Base-by-base conservation (phyloP, 2,797 vertebrate species). In the Aldrovandia affinis region DNA sequence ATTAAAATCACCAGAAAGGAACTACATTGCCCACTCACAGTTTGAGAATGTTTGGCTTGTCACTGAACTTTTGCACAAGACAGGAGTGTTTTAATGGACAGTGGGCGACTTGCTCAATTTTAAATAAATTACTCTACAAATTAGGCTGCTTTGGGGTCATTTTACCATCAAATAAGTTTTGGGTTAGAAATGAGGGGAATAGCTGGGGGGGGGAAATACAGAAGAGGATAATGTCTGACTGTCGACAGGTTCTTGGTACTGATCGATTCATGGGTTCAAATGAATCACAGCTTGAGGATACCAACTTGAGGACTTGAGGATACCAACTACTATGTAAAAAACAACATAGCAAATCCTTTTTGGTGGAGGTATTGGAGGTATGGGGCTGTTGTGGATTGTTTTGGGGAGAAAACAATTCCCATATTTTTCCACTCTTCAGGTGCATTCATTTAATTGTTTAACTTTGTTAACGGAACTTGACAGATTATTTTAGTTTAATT, bases 1-100 rank as follows among this genome's bases (percentile, higher is more conserved):
- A 3, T 50, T 14, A 39, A 78, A 44, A 50, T 78, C 44, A 8
- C 44, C 78, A 54, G 78, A 54, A 44, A 52, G 20, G 78, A 79
- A 54, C 10, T 18, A 33, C n/a, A 47, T 2, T 10, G 7, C 42
- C 73, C 42, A 25, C 39, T 68, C 30, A 68, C 65, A 33, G 30
- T 68, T 68, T 36, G 9, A 14, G 30, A 33, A 36, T 55, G 39
- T 80, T 65, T 68, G 77, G 57, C 22, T 68, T 80, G 44, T 33
- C 30, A 57, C n/a, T 78, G 78, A 79, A 68, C 44, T 39, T 84
- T 84, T 84, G 30, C 59, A 73, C 63, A 54, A 30, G 6, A 52
- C 55, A 78, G 25, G 28, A 47, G 42, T 50, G 18, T 30, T 50
- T n/a, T 77, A n/a, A 50, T 75, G 61, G 55, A n/a, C 83, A 33